Evolutionary conservation across 1,140 invertebrate genomes (phyloP).

Genomic region (Latrodectus geometricus): DNA sequence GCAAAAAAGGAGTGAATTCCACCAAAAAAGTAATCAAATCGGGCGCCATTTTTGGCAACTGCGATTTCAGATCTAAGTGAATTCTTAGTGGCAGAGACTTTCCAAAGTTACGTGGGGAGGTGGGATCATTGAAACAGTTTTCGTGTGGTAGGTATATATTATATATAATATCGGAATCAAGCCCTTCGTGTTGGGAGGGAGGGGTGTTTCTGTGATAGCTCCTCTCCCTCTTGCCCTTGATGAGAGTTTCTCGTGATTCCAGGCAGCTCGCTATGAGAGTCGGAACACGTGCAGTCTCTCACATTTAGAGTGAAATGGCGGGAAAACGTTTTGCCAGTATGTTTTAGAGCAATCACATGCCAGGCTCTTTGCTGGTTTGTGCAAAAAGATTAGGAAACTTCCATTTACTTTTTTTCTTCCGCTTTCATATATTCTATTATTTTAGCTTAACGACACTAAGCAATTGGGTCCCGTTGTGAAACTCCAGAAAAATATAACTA

Average conservation of each 20-base stretch:
- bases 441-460: slow-evolving; percentile 13
- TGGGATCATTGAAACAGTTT: slow-evolving; percentile 4
- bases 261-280: slow-evolving; percentile 40
- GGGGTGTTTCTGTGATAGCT: neutral
- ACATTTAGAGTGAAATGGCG: slow-evolving; percentile 44
- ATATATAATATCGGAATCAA: slow-evolving; percentile 60
- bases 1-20: slow-evolving; percentile 28
- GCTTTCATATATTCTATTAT: neutral
- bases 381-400: neutral
- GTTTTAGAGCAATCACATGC: slow-evolving; percentile 53
- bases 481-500: no score
- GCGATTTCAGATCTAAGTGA: slow-evolving; percentile 57
- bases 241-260: slow-evolving; percentile 57
- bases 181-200: slow-evolving; percentile 7
- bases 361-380: neutral
- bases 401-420: neutral
- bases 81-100: slow-evolving; percentile 27
- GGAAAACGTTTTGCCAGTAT: slow-evolving; percentile 22
- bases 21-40: slow-evolving; percentile 59
- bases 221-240: slow-evolving; percentile 20
- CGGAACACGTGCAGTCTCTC: slow-evolving; percentile 47
- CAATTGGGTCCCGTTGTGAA: no score
- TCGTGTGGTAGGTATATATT: slow-evolving; percentile 41
- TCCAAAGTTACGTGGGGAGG: slow-evolving; percentile 19
- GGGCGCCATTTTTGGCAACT: slow-evolving; percentile 60